Percentiles rank a stretch among this genome's conserved stretches.
Evolutionary conservation across 2,797 vertebrate species (phyloP).

Genomic region (Sternarchorhynchus goeldii): DNA sequence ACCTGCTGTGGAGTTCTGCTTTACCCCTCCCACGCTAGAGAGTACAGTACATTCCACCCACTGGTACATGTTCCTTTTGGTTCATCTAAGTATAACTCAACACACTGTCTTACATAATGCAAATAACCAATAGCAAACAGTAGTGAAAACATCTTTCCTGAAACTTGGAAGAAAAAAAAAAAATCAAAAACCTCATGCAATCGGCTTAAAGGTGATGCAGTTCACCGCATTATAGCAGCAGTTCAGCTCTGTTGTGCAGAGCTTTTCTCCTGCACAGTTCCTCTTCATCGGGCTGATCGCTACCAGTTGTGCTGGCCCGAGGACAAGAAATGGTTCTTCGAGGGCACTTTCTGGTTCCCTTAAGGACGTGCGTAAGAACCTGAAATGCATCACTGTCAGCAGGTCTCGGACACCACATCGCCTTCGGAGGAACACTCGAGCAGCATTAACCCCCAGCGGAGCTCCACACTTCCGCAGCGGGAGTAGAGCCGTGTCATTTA

Average conservation of each 20-base stretch:
- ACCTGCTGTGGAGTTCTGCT: background rate
- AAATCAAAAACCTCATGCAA: background rate
- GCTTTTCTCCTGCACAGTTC: background rate
- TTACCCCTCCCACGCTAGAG: too few species aligned
- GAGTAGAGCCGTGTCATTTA: slow-evolving; percentile 8
- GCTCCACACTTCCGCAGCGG: slow-evolving; percentile 17
- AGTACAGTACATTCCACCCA: too few species aligned
- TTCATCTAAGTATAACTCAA: too few species aligned
- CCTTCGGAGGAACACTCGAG: slow-evolving; percentile 46
- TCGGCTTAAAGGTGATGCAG: background rate
- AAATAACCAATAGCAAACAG: too few species aligned
- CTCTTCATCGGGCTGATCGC: background rate
- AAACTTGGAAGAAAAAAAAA: background rate
- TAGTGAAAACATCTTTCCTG: too few species aligned
- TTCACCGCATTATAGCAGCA: background rate
- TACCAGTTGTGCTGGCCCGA: background rate
- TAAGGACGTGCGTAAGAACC: slow-evolving; percentile 35
- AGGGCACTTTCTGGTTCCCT: slow-evolving; percentile 17
- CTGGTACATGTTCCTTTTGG: too few species aligned
- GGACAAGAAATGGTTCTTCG: slow-evolving; percentile 3
- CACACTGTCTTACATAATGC: too few species aligned
- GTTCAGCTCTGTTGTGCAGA: background rate
- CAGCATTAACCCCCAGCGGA: slow-evolving; percentile 43
- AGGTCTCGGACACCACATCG: slow-evolving; percentile 38
- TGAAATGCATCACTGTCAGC: slow-evolving; percentile 41